Evolutionary conservation across 2,113 vertebrate species (phyloP), one percentile per base, ranked within the genome.

Genomic region (Brienomyrus longianalis): DNA sequence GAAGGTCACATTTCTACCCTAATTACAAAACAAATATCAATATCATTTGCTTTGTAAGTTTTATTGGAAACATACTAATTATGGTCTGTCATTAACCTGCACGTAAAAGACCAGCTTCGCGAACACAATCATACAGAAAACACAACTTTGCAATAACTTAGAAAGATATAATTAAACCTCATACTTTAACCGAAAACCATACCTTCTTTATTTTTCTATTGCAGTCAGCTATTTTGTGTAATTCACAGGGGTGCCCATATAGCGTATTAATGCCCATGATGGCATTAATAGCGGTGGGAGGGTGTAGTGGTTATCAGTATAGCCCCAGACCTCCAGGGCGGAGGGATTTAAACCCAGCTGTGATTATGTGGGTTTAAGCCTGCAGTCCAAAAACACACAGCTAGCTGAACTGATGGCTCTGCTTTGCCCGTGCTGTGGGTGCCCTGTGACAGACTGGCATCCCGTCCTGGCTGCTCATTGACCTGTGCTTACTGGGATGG

Each of bases 241-340:
- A 54, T 56, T 7, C 54, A 21, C 19, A 56, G 54, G 54, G 54
- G 54, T 31, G 62, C 62, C 62, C 62, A 70, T 70, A 70, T 4
- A 70, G n/a, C 1, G 0, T 43, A 19, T 77, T 77, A 77, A 77
- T 6, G 4, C 15, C 35, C 74, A 19, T 0, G 17, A 39, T 39
- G 15, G n/a, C n/a, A n/a, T n/a, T n/a, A n/a, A n/a, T 31, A 2
- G 11, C 0, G 15, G 27, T 13, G 0, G 13, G 11, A 2, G 5
- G 13, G 70, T 10, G 21, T 70, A 31, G 66, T 27, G 66, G 66
- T 74, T 74, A 77, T 77, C 70, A 39, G 11, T 39, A 39, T 39
- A 77, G 70, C 70, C 70, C 13, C 70, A 15, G 27, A 77, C 70
- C 31, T 77, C 15, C 31, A 77, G 31, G 70, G 11, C 0, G 0